phyloP scores from a whole-genome alignment of 2,888 invertebrate genomes.

The Halocaridina rubra region DNA sequence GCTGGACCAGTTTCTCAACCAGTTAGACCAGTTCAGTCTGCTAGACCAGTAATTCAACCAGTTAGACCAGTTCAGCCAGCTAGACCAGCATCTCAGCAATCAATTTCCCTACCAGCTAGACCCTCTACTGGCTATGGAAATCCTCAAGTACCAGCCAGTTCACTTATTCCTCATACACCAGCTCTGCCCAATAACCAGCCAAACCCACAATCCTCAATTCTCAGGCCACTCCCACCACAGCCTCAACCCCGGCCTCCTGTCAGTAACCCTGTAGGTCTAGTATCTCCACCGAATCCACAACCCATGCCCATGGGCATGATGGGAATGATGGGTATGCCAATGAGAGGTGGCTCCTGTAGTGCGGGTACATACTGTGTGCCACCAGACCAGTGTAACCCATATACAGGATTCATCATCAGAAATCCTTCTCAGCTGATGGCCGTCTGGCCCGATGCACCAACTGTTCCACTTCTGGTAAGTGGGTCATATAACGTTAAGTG shows the following conservation, averaged over 20 bases:
- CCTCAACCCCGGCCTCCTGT: not conserved
- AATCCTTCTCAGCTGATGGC: slow-evolving; percentile 45
- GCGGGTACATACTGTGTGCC: slow-evolving; percentile 61
- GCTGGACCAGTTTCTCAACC: not conserved
- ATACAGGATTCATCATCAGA: slow-evolving; percentile 60
- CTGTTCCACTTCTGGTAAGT: slow-evolving; percentile 56
- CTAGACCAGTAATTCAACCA: not conserved
- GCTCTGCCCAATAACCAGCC: not conserved
- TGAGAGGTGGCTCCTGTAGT: slow-evolving; percentile 49
- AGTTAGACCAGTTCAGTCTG: not conserved
- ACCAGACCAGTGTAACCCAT: slow-evolving; percentile 54
- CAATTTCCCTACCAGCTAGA: not conserved
- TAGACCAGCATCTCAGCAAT: not conserved
- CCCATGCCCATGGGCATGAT: slow-evolving; percentile 31
- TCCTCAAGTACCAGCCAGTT: slow-evolving; percentile 6
- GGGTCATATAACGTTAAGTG: too few relatives aligned
- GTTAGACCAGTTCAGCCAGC: not conserved
- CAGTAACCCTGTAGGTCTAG: slow-evolving; percentile 38
- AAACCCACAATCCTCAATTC: not conserved
- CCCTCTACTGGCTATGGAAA: not conserved
- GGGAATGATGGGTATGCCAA: slow-evolving; percentile 6
- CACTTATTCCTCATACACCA: slow-evolving; percentile 1
- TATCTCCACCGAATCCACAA: slow-evolving; percentile 25
- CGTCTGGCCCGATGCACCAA: slow-evolving; percentile 49
- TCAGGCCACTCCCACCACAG: not conserved